A percentile compares a stretch with the other conserved stretches of the same genome.
Evolutionary conservation across 2,113 vertebrate genomes (phyloP).

Genomic region (Pavo muticus): DNA sequence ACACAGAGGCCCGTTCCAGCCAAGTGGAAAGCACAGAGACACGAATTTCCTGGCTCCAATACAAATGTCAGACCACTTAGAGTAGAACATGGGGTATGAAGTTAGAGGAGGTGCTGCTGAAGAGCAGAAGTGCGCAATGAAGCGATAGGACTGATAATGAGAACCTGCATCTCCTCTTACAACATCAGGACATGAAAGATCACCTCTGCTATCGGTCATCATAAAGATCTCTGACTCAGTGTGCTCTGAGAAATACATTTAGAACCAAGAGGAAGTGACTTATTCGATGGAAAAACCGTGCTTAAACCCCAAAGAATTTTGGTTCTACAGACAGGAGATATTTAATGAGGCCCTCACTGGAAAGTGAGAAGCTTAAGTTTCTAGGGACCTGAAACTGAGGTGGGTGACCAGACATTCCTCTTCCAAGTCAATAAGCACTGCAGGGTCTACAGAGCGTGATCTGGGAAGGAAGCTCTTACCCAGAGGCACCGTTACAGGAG

Average conservation of each 20-base stretch:
- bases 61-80: neutral
- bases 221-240: neutral
- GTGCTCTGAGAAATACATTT: neutral
- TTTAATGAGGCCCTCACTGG: neutral
- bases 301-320: neutral
- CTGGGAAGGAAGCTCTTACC: neutral
- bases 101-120: neutral
- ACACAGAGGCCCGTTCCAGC: neutral
- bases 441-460: rapidly evolving
- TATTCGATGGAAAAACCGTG: neutral
- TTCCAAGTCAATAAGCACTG: neutral
- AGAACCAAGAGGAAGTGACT: neutral
- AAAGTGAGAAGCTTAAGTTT: neutral
- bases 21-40: neutral
- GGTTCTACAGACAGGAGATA: neutral
- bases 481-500: neutral
- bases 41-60: neutral
- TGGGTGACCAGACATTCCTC: neutral
- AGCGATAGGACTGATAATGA: neutral
- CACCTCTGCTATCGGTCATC: neutral
- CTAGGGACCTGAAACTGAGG: neutral
- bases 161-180: neutral
- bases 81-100: neutral
- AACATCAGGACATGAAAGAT: neutral
- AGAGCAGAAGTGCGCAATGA: neutral